Base-by-base conservation (phyloP, 1,140 invertebrate genomes). In the Bombus difficillimus region DNA sequence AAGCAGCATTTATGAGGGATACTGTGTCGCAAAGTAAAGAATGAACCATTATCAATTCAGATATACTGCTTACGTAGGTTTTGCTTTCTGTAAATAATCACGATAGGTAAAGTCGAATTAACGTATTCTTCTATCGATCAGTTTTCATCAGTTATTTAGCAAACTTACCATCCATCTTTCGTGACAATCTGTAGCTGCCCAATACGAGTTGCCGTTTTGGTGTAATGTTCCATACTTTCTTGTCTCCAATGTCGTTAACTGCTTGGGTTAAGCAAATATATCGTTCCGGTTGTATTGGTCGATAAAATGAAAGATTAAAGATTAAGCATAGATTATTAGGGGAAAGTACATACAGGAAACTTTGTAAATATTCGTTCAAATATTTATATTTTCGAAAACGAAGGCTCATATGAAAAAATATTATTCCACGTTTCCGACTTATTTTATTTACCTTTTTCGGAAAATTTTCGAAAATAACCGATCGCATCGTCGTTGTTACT, bases 1-100 rank as follows among this genome's bases (percentile, higher is more conserved):
- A 97, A 43, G 95, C 94, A 34, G 93, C 94, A 75, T 95, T 95
- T 32, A 95, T 87, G 9, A 94, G 75, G 12, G 90, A 66, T 10
- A 93, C 91, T 0, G 86, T 86, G 37, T 95, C 95, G 82, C 93
- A 94, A 2, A 95, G 86, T 10, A 91, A 92, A 6, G 93, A 91
- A 64, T 95, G 94, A 1, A 95, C 69, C 3, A 82, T 93, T 81
- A 93, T 92, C 66, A 95, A 47, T 85, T 94, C 91, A 1, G 92
- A 92, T 81, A 95, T 90, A 2, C 32, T 78, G 9, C 87, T 84
- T 1, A 84, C 90, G 15, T 92, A 81, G 22, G 66, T 90, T 79
- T 90, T 41, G 25, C 2, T 78, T 57, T 93, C 93, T 94, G 66
- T 4, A 81, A 76, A 53, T 73, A 74, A 53, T 22, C 22, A 62